Base-by-base conservation (phyloP, 1,140 invertebrate genomes). In the Panonychus citri region DNA sequence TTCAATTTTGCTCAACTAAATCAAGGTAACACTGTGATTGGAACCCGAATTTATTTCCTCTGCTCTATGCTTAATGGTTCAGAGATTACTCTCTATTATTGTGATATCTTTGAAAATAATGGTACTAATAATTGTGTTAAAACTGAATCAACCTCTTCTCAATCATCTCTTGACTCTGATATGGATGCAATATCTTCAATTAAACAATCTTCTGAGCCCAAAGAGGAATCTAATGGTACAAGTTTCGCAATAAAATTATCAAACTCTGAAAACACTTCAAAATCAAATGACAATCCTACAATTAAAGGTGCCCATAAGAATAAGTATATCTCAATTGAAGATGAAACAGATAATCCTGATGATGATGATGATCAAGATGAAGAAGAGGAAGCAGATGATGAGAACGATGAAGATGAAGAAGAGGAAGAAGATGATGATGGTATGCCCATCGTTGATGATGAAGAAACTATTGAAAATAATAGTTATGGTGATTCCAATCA, bases 31-130 rank as follows among this genome's bases (percentile, higher is more conserved):
- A 46, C 17, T 17, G 15, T 13, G 25, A 27, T 43, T 46, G 54
- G 53, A 51, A 81, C 75, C 40, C 76, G 85, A 64, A 80, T 91
- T 63, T 94, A 91, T 71, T 93, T 91, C 69, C 73, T 94, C 19
- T 81, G 85, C 59, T 82, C 81, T 15, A 80, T 82, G 0, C 76
- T 78, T 15, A 85, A 83, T 64, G 80, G 81, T 24, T 82, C 84
- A 76, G 86, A 91, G 66, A 86, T 82, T 3, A 90, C 86, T 0
- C 68, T 94, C 7, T 71, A 90, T 1, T 91, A 82, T 66, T 78
- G 80, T 3, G 88, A 93, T 68, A 75, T 93, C 19, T 64, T 65
- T 4, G 53, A 54, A 26, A 54, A n/a, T 34, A 13, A 17, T 15
- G 30, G 26, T n/a, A n/a, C n/a, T n/a, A n/a, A 19, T 19, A 48